Percentiles rank a stretch among this genome's conserved stretches.
Conservation (phyloP, 1,140 invertebrate species). For the Drosophila pachea region DNA sequence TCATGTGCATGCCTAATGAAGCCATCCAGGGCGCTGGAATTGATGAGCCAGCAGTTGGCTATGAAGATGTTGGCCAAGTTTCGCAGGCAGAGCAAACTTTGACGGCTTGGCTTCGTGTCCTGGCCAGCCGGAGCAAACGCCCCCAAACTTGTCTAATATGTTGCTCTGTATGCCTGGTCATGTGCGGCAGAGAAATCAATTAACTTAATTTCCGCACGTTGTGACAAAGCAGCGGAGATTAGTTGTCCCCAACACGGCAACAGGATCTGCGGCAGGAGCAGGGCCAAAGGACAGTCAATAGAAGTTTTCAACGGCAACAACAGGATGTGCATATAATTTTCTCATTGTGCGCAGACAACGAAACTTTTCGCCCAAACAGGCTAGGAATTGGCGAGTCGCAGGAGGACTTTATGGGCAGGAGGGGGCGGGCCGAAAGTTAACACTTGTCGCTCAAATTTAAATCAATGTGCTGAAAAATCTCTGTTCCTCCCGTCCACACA, state of each 20-base stretch:
- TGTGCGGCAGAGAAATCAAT: conserved; percentile 78
- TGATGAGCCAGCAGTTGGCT: conserved; percentile 54
- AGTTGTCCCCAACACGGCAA: neutral
- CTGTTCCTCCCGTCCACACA: conserved; percentile 63
- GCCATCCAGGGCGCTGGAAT: conserved; percentile 51
- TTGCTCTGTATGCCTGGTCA: conserved; percentile 62
- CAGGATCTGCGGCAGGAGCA: neutral
- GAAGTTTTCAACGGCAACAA: conserved; percentile 67
- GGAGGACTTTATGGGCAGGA: neutral
- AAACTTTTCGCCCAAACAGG: conserved; percentile 47
- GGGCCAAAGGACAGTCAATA: conserved; percentile 58
- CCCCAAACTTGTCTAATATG: conserved; percentile 36
- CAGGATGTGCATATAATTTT: conserved; percentile 60
- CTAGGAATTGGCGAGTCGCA: conserved; percentile 21
- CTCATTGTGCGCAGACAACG: conserved; percentile 21
- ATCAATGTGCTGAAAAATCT: conserved; percentile 51
- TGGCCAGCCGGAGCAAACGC: neutral
- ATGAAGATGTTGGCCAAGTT: conserved; percentile 36
- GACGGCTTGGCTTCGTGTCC: neutral
- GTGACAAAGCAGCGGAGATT: conserved; percentile 32
- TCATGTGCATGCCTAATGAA: conserved; percentile 75
- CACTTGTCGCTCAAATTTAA: conserved; percentile 46
- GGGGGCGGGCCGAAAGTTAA: conserved; percentile 54
- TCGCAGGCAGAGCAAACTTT: conserved; percentile 46
- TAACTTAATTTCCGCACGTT: conserved; percentile 79